phyloP scores from a whole-genome alignment of 2,888 invertebrate genomes.

The Falcaria lacertinaria region DNA sequence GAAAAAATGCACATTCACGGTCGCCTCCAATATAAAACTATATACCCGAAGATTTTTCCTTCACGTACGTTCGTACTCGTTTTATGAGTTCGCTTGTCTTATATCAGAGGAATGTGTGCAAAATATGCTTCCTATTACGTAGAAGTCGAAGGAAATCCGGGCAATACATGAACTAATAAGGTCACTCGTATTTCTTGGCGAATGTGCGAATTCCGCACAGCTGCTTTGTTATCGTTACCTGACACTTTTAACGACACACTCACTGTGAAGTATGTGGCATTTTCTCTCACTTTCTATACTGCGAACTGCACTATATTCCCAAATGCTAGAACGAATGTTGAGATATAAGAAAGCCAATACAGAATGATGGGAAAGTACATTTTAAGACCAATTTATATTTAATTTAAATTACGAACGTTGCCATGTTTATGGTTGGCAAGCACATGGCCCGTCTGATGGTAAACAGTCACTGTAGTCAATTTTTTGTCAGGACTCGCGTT shows the following conservation, averaged over 20 bases:
- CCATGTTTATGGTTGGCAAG: too few relatives aligned
- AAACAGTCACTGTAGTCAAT: too few relatives aligned
- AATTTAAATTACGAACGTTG: too few relatives aligned
- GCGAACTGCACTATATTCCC: background rate
- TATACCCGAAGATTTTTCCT: too few relatives aligned
- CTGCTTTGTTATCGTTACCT: conserved; percentile 48
- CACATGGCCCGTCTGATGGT: too few relatives aligned
- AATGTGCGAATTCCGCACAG: conserved; percentile 58
- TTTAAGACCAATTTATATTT: too few relatives aligned
- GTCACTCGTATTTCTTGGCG: conserved; percentile 50
- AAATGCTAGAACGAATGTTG: background rate
- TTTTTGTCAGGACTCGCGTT: too few relatives aligned
- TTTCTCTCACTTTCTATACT: background rate
- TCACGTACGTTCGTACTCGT: too few relatives aligned
- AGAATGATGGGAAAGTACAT: too few relatives aligned
- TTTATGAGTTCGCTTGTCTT: background rate
- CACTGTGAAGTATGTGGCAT: background rate
- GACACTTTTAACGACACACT: conserved; percentile 20
- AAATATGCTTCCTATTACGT: conserved; percentile 14
- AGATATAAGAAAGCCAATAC: background rate
- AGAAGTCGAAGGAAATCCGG: conserved; percentile 21
- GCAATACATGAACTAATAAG: conserved; percentile 55
- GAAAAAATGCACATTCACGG: too few relatives aligned
- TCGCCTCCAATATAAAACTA: too few relatives aligned
- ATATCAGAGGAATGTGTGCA: background rate